phyloP scores from a whole-genome alignment of 2,888 invertebrate species.

The Dione vanillae region DNA sequence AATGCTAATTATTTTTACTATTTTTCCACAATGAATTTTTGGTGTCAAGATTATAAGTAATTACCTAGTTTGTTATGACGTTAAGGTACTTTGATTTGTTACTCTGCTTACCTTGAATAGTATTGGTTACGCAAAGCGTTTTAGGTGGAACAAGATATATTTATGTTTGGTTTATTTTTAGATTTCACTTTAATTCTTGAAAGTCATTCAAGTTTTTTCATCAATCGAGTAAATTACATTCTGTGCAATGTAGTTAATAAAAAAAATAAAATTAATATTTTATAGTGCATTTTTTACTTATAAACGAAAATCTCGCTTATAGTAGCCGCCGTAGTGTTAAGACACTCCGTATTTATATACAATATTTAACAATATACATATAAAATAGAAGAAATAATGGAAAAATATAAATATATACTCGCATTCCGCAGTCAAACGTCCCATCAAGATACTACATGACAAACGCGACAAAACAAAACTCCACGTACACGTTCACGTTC shows the following conservation, averaged over 20 bases:
- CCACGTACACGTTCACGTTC: constrained; percentile 45
- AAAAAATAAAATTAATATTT: background rate
- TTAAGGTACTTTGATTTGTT: constrained; percentile 37
- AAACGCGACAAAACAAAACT: constrained; percentile 50
- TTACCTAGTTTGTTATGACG: constrained; percentile 29
- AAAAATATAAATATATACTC: background rate
- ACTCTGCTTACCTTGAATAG: constrained; percentile 34
- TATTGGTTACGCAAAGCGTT: constrained; percentile 35
- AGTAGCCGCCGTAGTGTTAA: too few relatives aligned
- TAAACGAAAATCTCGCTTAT: background rate
- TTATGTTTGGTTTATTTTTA: constrained; percentile 12
- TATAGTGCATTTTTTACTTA: background rate
- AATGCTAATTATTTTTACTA: background rate
- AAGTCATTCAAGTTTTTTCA: constrained; percentile 18
- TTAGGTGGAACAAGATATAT: constrained; percentile 14
- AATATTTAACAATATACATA: too few relatives aligned
- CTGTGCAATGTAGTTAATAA: background rate
- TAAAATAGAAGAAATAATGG: background rate
- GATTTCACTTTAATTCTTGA: constrained; percentile 6
- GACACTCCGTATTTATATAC: too few relatives aligned
- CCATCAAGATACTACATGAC: constrained; percentile 49
- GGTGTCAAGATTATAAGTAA: constrained; percentile 48
- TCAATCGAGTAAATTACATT: background rate
- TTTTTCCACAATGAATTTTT: constrained; percentile 37
- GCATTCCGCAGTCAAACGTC: constrained; percentile 43